Conservation (phyloP, 2,113 vertebrate species). For the Bufo gargarizans region DNA sequence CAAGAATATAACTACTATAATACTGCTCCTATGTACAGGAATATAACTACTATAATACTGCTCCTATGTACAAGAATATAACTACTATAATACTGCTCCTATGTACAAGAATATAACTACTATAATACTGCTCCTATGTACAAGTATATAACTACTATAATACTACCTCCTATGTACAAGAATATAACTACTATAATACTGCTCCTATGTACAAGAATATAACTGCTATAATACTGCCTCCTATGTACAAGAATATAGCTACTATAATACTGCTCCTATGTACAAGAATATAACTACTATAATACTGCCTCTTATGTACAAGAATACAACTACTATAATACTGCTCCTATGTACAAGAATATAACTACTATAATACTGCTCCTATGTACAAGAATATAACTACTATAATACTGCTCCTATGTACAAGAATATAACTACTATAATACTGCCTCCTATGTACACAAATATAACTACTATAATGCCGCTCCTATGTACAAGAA, state of each 20-base stretch:
- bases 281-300: too few species aligned
- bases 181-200: slow-evolving; percentile 11
- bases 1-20: background rate
- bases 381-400: too few species aligned
- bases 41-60: too few species aligned
- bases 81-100: too few species aligned
- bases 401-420: too few species aligned
- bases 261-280: too few species aligned
- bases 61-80: too few species aligned
- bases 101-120: too few species aligned
- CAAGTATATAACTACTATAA: slow-evolving; percentile 4
- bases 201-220: background rate
- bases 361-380: too few species aligned
- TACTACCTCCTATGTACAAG: background rate
- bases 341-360: too few species aligned
- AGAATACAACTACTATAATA: too few species aligned
- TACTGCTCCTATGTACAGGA: background rate
- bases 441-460: background rate
- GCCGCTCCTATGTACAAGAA: background rate
- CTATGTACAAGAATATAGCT: background rate
- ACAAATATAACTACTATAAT: background rate
- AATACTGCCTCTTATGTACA: too few species aligned
- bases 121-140: background rate
- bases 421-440: background rate
- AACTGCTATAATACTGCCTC: background rate